A percentile compares a stretch with the other conserved stretches of the same genome.
Conservation (phyloP, 2,113 vertebrate species). For the Elgaria multicarinata region DNA sequence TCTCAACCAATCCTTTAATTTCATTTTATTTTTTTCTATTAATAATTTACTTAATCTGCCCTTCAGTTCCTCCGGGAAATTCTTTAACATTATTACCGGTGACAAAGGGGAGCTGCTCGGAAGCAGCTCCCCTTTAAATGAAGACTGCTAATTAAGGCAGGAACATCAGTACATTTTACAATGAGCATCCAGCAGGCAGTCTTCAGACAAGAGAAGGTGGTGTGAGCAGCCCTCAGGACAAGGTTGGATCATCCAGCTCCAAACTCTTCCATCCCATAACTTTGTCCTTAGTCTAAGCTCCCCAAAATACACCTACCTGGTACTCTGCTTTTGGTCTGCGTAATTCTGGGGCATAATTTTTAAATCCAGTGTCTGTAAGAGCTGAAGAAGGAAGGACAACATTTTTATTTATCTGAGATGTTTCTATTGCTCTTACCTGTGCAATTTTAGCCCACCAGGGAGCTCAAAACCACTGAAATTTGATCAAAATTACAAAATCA, state of each 20-base stretch:
- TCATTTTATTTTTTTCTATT: too few relatives aligned
- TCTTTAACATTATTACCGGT: too few relatives aligned
- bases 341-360: slow-evolving; percentile 88
- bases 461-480: neutral
- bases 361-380: slow-evolving; percentile 77
- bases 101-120: too few relatives aligned
- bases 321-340: slow-evolving; percentile 89
- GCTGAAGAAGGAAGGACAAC: slow-evolving; percentile 72
- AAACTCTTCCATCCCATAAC: neutral
- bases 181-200: neutral
- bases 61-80: too few relatives aligned
- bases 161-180: neutral
- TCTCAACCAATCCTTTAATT: too few relatives aligned
- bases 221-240: neutral
- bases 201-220: neutral
- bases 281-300: neutral
- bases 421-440: neutral
- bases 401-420: neutral
- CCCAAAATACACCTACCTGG: slow-evolving; percentile 79
- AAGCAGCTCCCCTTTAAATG: too few relatives aligned
- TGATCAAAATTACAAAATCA: neutral
- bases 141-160: too few relatives aligned
- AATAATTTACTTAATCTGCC: too few relatives aligned
- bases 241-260: neutral
- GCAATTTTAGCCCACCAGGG: neutral